Conservation (phyloP, 2,888 invertebrate species). For the Steinernema scapterisci region DNA sequence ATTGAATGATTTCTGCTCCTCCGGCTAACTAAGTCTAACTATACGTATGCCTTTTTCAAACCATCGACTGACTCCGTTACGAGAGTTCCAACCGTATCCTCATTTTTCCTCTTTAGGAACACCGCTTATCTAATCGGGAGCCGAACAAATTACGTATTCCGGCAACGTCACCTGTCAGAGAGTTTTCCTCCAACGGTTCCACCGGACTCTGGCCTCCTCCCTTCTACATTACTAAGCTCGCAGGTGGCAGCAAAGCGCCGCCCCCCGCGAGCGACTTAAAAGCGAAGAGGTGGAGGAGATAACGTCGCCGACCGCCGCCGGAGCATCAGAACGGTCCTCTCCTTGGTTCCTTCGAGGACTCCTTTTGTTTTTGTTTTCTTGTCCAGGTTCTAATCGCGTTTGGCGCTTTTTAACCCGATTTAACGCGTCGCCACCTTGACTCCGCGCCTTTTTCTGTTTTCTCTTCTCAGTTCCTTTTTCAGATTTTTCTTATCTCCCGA, state of each 20-base stretch:
- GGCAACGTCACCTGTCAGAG: not conserved
- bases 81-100: too few species aligned
- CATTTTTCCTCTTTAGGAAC: not conserved
- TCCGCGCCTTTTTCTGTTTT: not conserved
- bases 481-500: too few species aligned
- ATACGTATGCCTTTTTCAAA: too few species aligned
- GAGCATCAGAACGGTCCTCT: too few species aligned
- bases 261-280: constrained; percentile 9
- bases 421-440: not conserved
- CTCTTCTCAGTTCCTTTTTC: too few species aligned
- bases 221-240: constrained; percentile 12
- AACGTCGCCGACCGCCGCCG: not conserved
- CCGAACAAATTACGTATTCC: not conserved
- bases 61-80: too few species aligned
- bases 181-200: not conserved
- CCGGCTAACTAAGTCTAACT: too few species aligned
- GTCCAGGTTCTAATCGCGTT: too few species aligned
- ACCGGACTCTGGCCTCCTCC: not conserved
- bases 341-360: too few species aligned
- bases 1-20: too few species aligned
- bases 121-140: not conserved
- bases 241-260: not conserved
- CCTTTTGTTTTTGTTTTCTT: too few species aligned
- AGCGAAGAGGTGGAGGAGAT: not conserved
- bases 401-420: not conserved